phyloP scores from a whole-genome alignment of 2,113 vertebrate species.

The Chionodraco myersi region DNA sequence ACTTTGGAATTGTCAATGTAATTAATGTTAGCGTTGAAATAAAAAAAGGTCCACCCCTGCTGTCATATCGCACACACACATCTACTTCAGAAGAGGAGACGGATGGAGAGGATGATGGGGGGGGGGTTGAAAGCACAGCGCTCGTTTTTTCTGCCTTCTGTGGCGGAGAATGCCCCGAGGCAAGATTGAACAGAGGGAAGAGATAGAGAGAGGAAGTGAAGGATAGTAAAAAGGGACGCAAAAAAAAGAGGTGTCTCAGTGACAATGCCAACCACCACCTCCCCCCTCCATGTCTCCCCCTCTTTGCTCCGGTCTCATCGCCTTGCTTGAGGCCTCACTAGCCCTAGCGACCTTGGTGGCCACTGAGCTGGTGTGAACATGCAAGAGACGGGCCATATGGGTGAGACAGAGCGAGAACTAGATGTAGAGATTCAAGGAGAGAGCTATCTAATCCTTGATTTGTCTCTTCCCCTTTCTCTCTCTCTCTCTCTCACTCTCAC shows the following conservation, averaged over 20 bases:
- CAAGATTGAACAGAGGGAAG: conserved; percentile 69
- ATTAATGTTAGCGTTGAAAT: conserved; percentile 74
- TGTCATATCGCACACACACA: conserved; percentile 55
- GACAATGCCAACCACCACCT: conserved; percentile 56
- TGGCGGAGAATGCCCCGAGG: conserved; percentile 70
- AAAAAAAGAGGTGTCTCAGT: conserved; percentile 59
- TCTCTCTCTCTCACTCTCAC: background rate
- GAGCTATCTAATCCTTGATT: conserved; percentile 60
- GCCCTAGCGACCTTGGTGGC: conserved; percentile 74
- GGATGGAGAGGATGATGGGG: conserved; percentile 59
- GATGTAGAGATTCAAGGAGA: conserved; percentile 55
- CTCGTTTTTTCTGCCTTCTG: conserved; percentile 65
- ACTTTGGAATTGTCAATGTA: conserved; percentile 70
- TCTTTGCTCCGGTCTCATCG: conserved; percentile 31
- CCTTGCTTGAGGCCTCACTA: conserved; percentile 64
- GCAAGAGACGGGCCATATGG: conserved; percentile 65
- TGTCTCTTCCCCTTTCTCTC: conserved; percentile 13
- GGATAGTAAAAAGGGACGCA: conserved; percentile 38
- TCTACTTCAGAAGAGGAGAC: conserved; percentile 44
- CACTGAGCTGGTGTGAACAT: conserved; percentile 56
- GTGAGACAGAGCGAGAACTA: conserved; percentile 59
- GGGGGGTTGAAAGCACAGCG: conserved; percentile 70
- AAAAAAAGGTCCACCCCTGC: conserved; percentile 62
- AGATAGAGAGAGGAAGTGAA: conserved; percentile 59
- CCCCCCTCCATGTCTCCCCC: conserved; percentile 29